Evolutionary conservation across 2,113 vertebrate genomes (phyloP), one percentile per base, ranked within the genome.

Genomic region (Petrocephalus zakoni): DNA sequence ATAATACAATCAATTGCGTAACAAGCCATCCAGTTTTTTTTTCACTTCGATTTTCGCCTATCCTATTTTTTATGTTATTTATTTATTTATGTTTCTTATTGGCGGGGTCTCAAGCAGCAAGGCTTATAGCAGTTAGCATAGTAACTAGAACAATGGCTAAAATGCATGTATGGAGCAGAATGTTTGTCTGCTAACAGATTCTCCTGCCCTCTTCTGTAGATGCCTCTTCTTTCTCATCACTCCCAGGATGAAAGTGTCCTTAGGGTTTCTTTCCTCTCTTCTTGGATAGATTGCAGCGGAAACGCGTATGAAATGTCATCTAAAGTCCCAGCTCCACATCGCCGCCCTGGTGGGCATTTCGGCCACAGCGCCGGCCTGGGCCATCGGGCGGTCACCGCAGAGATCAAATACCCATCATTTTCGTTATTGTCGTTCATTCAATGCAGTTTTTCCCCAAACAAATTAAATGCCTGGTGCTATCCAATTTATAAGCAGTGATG

Each of bases 381-480:
- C 25, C 52, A 56, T 9, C 1, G 25, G 49, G 9, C 47, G 22
- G 37, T 87, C 61, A 87, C 46, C n/a, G 47, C 87, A 15, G 13
- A 51, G n/a, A 72, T 29, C 13, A 13, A 72, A 72, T 75, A 87
- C 42, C 61, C 61, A 29, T 87, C 11, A 19, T 55, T 53, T 55
- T 85, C 25, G 56, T 86, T 86, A 86, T 56, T 34, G 51, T 7
- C 17, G 5, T 86, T 86, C 52, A 56, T 86, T 56, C 84, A 22
- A n/a, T 55, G 25, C 51, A 86, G 84, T 55, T 34, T 56, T 55
- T 56, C 72, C 46, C 52, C 84, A 56, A 34, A 21, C 29, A 86
- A 86, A 86, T 86, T 29, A 86, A 86, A 56, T 86, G 84, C 84
- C 52, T 25, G 25, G 52, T 56, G 84, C 84, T 55, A 34, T 86